Conservation (phyloP, 2,797 vertebrate genomes). For the Tragelaphus eurycerus region DNA sequence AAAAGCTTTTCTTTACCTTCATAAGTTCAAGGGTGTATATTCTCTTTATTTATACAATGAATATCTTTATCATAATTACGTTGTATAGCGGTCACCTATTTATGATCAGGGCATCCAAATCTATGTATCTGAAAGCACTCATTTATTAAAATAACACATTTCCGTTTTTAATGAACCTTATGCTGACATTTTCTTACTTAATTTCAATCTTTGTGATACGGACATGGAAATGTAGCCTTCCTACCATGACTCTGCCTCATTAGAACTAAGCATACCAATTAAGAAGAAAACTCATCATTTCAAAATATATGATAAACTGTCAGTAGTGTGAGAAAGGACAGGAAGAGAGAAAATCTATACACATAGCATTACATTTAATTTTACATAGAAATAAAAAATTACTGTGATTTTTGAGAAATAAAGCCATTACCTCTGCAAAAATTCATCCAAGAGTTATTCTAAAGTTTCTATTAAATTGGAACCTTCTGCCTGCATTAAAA, state of each 20-base stretch:
- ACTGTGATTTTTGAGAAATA: background rate
- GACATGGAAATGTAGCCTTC: background rate
- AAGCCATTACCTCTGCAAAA: conserved; percentile 35
- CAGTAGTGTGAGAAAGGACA: background rate
- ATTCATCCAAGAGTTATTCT: background rate
- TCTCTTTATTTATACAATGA: background rate
- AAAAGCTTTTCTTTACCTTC: background rate
- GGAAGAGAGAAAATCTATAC: conserved; percentile 11
- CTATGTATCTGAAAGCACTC: background rate
- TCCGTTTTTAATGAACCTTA: background rate
- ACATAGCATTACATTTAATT: background rate
- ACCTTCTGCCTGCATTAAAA: background rate
- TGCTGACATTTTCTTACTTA: background rate
- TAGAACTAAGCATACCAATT: conserved; percentile 42
- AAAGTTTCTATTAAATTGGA: conserved; percentile 54
- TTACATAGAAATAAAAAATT: conserved; percentile 20
- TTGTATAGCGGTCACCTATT: conserved; percentile 15
- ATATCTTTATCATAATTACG: background rate
- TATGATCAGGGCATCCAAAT: background rate
- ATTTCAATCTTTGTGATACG: conserved; percentile 16
- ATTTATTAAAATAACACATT: conserved; percentile 26
- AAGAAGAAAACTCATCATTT: conserved; percentile 26
- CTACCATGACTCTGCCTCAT: background rate
- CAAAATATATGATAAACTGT: conserved; percentile 1
- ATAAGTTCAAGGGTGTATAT: background rate